Evolutionary conservation across 2,113 vertebrate genomes (phyloP), one percentile per base, ranked within the genome.

Genomic region (Rhinolophus sinicus): DNA sequence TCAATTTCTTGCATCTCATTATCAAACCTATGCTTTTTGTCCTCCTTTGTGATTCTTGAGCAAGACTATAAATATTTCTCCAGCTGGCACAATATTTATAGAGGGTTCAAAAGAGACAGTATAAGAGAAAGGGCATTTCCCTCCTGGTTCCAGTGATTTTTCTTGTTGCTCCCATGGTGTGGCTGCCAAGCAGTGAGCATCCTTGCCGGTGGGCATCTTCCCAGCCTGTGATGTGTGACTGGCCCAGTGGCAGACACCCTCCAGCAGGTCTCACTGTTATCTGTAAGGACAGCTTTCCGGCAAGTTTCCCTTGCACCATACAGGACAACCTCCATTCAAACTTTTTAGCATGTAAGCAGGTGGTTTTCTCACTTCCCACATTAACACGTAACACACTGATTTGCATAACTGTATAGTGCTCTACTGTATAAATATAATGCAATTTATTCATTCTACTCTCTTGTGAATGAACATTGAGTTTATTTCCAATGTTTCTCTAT

Each of bases 401-500:
- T 86, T 91, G 86, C 64, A 86, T 13, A 64, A 28, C 13, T 86
- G 24, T 13, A 19, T 13, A 86, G 13, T 90, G 35, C 12, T 64
- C 28, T 65, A 12, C 21, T 28, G 0, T 38, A 47, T 28, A 21
- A 62, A 91, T 62, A 70, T 28, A 56, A 67, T 85, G 21, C 10
- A 70, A 35, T 35, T 54, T 35, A 47, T 52, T 64, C 35, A 72
- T 54, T 64, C 54, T 40, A 62, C 47, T 91, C 6, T 38, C 77
- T 35, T 18, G 24, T 18, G 14, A 94, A 76, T 60, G 13, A 83
- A 89, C 13, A 76, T 83, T 82, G 65, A 38, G 30, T 16, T 94
- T 67, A 83, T 89, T 77, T 50, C 70, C 60, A 69, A 7, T 84
- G 47, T 65, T 83, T 73, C 28, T 82, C 50, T 33, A 52, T 65